phyloP scores from a whole-genome alignment of 2,888 invertebrate species.

The Perizoma affinitatum region DNA sequence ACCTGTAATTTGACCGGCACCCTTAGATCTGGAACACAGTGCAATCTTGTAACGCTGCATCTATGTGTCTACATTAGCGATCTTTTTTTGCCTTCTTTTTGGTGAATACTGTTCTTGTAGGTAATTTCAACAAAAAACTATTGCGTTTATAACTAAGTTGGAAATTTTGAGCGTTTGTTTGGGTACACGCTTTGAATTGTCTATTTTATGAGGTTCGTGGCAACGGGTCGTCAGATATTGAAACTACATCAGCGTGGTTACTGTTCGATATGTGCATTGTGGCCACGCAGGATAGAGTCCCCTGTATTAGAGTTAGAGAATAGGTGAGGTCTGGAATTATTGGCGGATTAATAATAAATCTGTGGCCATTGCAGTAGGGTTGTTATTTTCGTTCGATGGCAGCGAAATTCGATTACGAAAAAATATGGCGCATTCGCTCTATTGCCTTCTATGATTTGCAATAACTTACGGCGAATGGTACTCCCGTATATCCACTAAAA shows the following conservation, averaged over 20 bases:
- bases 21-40: too few species aligned
- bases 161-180: too few species aligned
- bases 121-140: too few species aligned
- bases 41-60: too few species aligned
- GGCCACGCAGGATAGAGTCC: slow-evolving; percentile 8
- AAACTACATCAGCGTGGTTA: neutral
- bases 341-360: slow-evolving; percentile 69
- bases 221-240: too few species aligned
- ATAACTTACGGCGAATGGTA: slow-evolving; percentile 12
- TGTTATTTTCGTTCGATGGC: slow-evolving; percentile 33
- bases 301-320: slow-evolving; percentile 24
- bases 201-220: too few species aligned
- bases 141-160: too few species aligned
- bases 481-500: neutral
- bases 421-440: slow-evolving; percentile 31
- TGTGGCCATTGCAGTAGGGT: slow-evolving; percentile 41
- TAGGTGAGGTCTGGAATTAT: slow-evolving; percentile 50
- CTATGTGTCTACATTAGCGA: too few species aligned
- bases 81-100: too few species aligned
- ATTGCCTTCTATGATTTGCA: slow-evolving; percentile 23
- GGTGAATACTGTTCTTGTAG: too few species aligned
- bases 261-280: slow-evolving; percentile 2
- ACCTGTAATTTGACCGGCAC: too few species aligned
- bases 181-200: too few species aligned
- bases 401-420: slow-evolving; percentile 31